phyloP scores from a whole-genome alignment of 1,140 invertebrate species.

The Drosophila jambulina region DNA sequence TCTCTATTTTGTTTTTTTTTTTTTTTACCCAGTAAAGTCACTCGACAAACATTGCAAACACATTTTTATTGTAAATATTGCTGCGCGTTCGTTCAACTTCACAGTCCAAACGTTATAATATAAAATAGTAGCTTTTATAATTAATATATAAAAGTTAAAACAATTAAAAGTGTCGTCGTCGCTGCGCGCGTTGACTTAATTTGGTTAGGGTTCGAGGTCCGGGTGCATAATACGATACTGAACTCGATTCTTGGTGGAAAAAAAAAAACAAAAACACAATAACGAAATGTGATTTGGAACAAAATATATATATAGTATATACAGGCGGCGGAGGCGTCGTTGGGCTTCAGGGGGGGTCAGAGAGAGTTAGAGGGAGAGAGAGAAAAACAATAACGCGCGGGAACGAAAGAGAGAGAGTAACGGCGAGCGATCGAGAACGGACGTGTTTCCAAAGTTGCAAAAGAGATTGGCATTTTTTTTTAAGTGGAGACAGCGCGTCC shows the following conservation, averaged over 20 bases:
- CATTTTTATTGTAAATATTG: constrained; percentile 56
- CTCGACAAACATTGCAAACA: constrained; percentile 41
- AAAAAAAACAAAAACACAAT: constrained; percentile 14
- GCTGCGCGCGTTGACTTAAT: constrained; percentile 17
- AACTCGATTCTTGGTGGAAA: constrained; percentile 3
- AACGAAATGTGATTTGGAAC: constrained; percentile 8
- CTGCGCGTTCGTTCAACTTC: constrained; percentile 39
- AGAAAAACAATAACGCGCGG: constrained; percentile 17
- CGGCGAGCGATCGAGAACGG: constrained; percentile 35
- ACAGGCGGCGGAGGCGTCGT: constrained; percentile 39
- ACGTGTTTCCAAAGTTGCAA: constrained; percentile 42
- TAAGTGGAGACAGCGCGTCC: constrained; percentile 47
- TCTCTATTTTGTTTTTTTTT: no score
- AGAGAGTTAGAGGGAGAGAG: constrained; percentile 3
- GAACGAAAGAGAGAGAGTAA: constrained; percentile 18
- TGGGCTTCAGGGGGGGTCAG: constrained; percentile 33
- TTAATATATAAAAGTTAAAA: constrained; percentile 44
- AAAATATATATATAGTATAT: constrained; percentile 30
- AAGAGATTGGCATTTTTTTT: constrained; percentile 58
- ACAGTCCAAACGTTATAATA: constrained; percentile 36
- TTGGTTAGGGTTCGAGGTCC: constrained; percentile 1
- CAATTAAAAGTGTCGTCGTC: constrained; percentile 31
- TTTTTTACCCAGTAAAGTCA: background rate
- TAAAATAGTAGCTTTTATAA: constrained; percentile 32
- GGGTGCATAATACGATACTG: constrained; percentile 10